phyloP scores from a whole-genome alignment of 2,797 vertebrate genomes.

The Carcharodon carcharias region DNA sequence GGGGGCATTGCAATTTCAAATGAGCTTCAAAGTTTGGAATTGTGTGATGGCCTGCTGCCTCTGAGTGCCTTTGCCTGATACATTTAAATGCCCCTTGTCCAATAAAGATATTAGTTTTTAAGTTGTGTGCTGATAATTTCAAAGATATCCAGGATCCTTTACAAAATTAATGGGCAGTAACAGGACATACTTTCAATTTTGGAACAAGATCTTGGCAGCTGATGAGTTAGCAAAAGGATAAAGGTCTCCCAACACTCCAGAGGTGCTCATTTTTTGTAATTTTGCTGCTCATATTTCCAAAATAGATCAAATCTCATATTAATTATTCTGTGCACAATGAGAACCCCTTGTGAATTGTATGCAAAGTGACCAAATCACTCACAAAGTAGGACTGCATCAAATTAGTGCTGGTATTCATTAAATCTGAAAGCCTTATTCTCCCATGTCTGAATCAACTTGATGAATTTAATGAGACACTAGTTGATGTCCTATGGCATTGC shows the following conservation, averaged over 20 bases:
- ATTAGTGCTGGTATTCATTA: conserved; percentile 11
- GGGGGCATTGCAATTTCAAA: not conserved
- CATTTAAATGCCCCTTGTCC: not conserved
- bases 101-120: conserved; percentile 1
- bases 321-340: not conserved
- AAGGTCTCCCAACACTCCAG: not conserved
- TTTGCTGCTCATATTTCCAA: conserved; percentile 2
- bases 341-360: not conserved
- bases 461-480: conserved; percentile 19
- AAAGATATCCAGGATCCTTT: not conserved
- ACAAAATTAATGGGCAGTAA: not conserved
- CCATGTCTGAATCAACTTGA: not conserved
- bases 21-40: not conserved
- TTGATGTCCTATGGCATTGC: not conserved
- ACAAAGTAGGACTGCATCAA: not conserved
- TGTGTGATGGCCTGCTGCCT: not conserved
- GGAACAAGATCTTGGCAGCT: not conserved
- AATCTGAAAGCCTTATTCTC: not conserved
- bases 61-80: not conserved
- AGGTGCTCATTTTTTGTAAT: not conserved
- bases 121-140: not conserved
- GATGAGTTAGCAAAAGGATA: not conserved
- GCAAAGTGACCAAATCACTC: conserved; percentile 4
- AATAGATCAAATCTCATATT: conserved; percentile 6
- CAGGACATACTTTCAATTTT: not conserved